Evolutionary conservation across 2,797 vertebrate species (phyloP).

Genomic region (Intellagama lesueurii): DNA sequence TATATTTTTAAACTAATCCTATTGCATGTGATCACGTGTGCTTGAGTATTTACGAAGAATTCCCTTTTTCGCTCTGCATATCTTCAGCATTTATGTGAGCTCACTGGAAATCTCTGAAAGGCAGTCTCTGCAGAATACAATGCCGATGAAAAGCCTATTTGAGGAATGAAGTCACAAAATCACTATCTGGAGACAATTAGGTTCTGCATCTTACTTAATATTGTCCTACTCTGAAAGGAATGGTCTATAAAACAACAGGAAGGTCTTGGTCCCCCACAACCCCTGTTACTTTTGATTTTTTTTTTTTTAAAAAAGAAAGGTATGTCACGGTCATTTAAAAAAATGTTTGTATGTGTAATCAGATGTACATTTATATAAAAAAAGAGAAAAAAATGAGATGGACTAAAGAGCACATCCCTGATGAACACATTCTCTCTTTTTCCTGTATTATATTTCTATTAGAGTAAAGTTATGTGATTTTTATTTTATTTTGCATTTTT

Average conservation of each 20-base stretch:
- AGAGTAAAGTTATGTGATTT: slow-evolving; percentile 87
- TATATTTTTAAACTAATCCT: slow-evolving; percentile 66
- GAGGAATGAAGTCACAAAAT: slow-evolving; percentile 63
- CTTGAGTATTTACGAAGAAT: slow-evolving; percentile 62
- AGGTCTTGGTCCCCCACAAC: slow-evolving; percentile 70
- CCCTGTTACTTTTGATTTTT: slow-evolving; percentile 75
- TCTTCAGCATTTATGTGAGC: slow-evolving; percentile 68
- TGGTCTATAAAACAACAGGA: slow-evolving; percentile 72
- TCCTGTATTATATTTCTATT: slow-evolving; percentile 89
- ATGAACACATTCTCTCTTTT: slow-evolving; percentile 83
- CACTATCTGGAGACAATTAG: slow-evolving; percentile 69
- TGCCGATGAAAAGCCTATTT: slow-evolving; percentile 59
- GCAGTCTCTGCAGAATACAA: slow-evolving; percentile 66
- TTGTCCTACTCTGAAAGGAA: slow-evolving; percentile 72
- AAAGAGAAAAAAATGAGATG: slow-evolving; percentile 79
- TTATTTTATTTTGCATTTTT: slow-evolving; percentile 89
- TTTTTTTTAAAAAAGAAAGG: slow-evolving; percentile 61
- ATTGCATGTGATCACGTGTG: slow-evolving; percentile 78
- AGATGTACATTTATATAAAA: slow-evolving; percentile 87
- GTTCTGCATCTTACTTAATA: slow-evolving; percentile 56
- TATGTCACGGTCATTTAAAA: slow-evolving; percentile 81
- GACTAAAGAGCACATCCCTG: slow-evolving; percentile 88
- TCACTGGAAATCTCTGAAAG: slow-evolving; percentile 65
- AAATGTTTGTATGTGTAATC: slow-evolving; percentile 87
- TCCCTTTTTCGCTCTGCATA: slow-evolving; percentile 66